Evolutionary conservation across 2,113 vertebrate genomes (phyloP).

Genomic region (Pseudorectes ferrugineus): DNA sequence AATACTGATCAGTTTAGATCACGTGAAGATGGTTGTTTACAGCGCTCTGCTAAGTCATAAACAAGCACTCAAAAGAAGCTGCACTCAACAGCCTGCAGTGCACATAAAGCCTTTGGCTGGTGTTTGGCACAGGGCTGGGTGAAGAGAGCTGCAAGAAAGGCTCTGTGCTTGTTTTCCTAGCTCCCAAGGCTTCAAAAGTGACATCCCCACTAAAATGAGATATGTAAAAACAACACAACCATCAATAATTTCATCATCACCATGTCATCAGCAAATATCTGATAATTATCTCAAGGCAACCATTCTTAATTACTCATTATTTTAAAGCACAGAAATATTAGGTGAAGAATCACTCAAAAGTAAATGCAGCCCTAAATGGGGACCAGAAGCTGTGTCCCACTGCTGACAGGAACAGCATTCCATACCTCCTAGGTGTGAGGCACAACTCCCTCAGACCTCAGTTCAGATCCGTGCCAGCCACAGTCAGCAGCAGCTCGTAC

Average conservation of each 20-base stretch:
- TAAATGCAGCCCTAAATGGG: neutral
- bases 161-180: neutral
- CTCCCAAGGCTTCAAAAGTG: neutral
- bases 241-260: neutral
- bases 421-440: neutral
- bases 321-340: neutral
- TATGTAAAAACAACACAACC: neutral
- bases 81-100: neutral
- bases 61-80: neutral
- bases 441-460: neutral
- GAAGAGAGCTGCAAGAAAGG: neutral
- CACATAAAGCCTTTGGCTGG: neutral
- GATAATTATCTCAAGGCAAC: neutral
- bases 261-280: neutral
- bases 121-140: neutral
- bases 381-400: neutral
- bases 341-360: neutral
- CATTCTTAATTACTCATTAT: neutral
- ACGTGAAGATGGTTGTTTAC: neutral
- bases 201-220: neutral
- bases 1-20: neutral
- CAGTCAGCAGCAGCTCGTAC: neutral
- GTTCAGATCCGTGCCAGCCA: neutral
- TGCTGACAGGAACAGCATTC: rapidly evolving
- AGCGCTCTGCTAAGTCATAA: neutral